phyloP scores from a whole-genome alignment of 2,888 invertebrate genomes.

The Drosophila ustulata region DNA sequence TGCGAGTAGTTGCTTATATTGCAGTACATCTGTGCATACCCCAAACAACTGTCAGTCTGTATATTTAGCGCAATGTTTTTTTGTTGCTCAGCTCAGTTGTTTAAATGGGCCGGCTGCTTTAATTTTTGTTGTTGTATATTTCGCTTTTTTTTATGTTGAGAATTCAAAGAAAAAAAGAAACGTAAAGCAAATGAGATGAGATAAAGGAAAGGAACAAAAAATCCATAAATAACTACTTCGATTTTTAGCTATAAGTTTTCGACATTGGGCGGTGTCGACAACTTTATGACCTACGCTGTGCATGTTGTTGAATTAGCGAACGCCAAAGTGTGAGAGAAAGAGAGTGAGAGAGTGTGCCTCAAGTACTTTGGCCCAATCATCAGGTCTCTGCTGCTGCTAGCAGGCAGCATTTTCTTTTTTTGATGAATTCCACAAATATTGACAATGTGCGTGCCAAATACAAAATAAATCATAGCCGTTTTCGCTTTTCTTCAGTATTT shows the following conservation, averaged over 20 bases:
- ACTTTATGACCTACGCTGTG: conserved; percentile 56
- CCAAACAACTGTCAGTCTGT: conserved; percentile 45
- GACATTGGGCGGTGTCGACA: conserved; percentile 65
- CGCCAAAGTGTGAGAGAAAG: not conserved
- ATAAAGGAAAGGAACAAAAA: conserved; percentile 18
- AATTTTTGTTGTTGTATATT: conserved; percentile 13
- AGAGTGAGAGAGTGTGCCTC: conserved; percentile 2
- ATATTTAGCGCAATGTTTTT: conserved; percentile 68
- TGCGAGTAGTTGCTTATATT: conserved; percentile 32
- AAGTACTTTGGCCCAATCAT: conserved; percentile 52
- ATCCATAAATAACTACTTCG: conserved; percentile 76
- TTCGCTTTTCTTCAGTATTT: conserved; percentile 64
- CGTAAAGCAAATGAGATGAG: conserved; percentile 19
- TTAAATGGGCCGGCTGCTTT: conserved; percentile 52
- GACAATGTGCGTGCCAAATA: conserved; percentile 76
- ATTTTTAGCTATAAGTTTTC: conserved; percentile 58
- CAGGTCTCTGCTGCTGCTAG: conserved; percentile 7
- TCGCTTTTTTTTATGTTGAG: conserved; percentile 11
- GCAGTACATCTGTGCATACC: conserved; percentile 56
- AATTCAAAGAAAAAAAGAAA: conserved; percentile 21
- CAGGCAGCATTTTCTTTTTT: conserved; percentile 46
- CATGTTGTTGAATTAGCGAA: conserved; percentile 10
- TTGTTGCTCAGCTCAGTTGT: conserved; percentile 35
- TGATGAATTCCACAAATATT: conserved; percentile 78
- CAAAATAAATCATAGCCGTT: conserved; percentile 73